Conservation (phyloP, 2,113 vertebrate genomes). For the Illadopsis cleaveri region DNA sequence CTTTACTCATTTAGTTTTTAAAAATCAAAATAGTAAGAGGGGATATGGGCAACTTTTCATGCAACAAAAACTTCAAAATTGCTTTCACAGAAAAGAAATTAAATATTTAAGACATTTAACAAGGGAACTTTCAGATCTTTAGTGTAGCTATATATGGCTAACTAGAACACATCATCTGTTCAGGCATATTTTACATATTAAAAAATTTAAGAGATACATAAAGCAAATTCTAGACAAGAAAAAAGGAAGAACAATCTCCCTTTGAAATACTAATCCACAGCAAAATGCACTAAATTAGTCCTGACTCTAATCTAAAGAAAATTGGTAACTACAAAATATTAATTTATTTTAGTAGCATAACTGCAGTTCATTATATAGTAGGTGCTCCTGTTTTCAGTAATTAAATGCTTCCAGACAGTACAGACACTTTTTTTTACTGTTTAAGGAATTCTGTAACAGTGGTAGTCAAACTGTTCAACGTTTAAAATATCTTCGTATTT, state of each 20-base stretch:
- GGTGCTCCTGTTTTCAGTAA: slow-evolving; percentile 33
- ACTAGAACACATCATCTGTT: slow-evolving; percentile 25
- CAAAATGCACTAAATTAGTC: slow-evolving; percentile 3
- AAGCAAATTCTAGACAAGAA: neutral
- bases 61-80: neutral
- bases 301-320: slow-evolving; percentile 36
- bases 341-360: slow-evolving; percentile 18
- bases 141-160: slow-evolving; percentile 22
- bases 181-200: slow-evolving; percentile 42
- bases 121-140: slow-evolving; percentile 26
- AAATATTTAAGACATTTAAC: slow-evolving; percentile 44
- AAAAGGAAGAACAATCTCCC: neutral
- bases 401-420: slow-evolving; percentile 1
- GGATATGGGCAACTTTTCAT: neutral
- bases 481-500: neutral
- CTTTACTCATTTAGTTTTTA: neutral
- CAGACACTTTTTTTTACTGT: neutral
- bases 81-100: slow-evolving; percentile 3
- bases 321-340: slow-evolving; percentile 7
- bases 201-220: neutral
- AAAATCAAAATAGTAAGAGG: neutral
- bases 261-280: neutral
- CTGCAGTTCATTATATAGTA: slow-evolving; percentile 25
- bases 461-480: neutral
- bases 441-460: neutral